Evolutionary conservation across 2,797 vertebrate species (phyloP).

Genomic region (Apogon hyalosoma): DNA sequence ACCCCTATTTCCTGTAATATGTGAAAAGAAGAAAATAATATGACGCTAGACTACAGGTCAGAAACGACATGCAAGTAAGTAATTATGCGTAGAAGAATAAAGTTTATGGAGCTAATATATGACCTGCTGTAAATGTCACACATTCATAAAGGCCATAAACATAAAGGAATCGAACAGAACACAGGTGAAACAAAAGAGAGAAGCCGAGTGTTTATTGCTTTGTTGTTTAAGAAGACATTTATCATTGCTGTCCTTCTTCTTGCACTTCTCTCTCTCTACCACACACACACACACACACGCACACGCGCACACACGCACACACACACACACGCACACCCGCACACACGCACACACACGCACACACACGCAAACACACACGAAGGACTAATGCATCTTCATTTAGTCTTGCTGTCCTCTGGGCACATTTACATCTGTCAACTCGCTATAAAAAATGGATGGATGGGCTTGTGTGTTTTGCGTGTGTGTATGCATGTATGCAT

Average conservation of each 20-base stretch:
- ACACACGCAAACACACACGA: slow-evolving; percentile 15
- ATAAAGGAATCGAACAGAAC: not conserved
- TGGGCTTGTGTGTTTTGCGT: slow-evolving; percentile 40
- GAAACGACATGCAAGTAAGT: too few species aligned
- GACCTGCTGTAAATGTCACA: slow-evolving; percentile 8
- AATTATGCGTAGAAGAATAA: slow-evolving; percentile 1
- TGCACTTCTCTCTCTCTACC: not conserved
- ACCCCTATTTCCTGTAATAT: too few species aligned
- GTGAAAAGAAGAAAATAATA: too few species aligned
- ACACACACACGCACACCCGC: slow-evolving; percentile 26
- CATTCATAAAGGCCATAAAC: slow-evolving; percentile 3
- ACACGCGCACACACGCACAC: slow-evolving; percentile 17
- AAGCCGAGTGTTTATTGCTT: slow-evolving; percentile 47
- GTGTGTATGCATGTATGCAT: slow-evolving; percentile 29
- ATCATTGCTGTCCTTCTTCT: slow-evolving; percentile 55
- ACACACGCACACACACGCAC: slow-evolving; percentile 29
- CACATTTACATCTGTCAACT: slow-evolving; percentile 83
- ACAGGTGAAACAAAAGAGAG: slow-evolving; percentile 32
- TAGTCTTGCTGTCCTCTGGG: slow-evolving; percentile 77
- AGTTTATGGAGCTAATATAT: slow-evolving; percentile 3
- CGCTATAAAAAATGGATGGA: slow-evolving; percentile 74
- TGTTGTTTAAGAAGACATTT: slow-evolving; percentile 67
- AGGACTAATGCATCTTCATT: slow-evolving; percentile 81
- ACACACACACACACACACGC: slow-evolving; percentile 27
- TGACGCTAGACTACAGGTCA: too few species aligned